Conservation (phyloP, 2,888 invertebrate species). For the Cinara cedri region DNA sequence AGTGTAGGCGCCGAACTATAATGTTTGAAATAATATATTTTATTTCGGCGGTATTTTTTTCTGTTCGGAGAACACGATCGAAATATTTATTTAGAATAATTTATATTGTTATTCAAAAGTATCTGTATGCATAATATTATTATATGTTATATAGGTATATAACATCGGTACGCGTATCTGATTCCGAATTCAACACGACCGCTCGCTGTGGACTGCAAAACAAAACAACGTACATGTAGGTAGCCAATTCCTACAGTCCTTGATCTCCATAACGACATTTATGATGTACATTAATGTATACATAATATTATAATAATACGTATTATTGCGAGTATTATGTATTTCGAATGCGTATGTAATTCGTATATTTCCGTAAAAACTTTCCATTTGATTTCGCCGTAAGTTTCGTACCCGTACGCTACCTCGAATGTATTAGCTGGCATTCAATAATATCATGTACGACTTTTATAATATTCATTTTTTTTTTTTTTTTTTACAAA, state of each 20-base stretch:
- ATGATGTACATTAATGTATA: conserved; percentile 7
- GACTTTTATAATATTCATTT: too few species aligned
- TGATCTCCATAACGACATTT: conserved; percentile 40
- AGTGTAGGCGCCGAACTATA: too few species aligned
- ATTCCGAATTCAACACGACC: conserved; percentile 37
- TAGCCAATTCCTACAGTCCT: conserved; percentile 42
- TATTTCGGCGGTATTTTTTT: not conserved
- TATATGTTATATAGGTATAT: too few species aligned
- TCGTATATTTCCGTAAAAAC: conserved; percentile 21
- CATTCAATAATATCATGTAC: too few species aligned
- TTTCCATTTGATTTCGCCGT: not conserved
- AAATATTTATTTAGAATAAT: not conserved
- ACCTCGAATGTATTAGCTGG: too few species aligned
- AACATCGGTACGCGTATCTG: not conserved
- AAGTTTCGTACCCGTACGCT: too few species aligned
- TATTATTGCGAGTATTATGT: not conserved
- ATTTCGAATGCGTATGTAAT: conserved; percentile 17
- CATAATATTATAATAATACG: not conserved
- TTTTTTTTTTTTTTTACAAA: too few species aligned
- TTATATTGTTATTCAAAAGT: conserved; percentile 8
- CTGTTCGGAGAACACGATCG: conserved; percentile 2
- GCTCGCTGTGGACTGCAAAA: not conserved
- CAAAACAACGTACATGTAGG: not conserved
- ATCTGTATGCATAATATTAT: too few species aligned
- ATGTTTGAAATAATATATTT: not conserved